These are phyloP conservation scores for Myiozetetes cayanensis DNA, from an alignment of 2,113 vertebrate genomes.

Conservation along the genomic window DNA sequence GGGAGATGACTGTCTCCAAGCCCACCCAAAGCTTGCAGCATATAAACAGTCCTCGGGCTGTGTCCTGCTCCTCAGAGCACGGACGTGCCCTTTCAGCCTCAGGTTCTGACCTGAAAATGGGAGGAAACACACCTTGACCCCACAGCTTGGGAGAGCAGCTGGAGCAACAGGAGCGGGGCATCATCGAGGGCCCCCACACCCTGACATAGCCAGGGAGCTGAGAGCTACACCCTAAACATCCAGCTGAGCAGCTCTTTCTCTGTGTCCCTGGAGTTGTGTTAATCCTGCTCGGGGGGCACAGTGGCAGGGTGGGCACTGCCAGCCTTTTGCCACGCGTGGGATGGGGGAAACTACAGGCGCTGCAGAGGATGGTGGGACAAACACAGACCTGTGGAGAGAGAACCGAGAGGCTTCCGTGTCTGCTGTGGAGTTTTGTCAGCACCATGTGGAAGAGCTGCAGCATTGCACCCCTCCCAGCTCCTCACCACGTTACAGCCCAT, in stretches of 20 bases:
- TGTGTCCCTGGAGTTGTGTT: not conserved
- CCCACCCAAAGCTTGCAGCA: not conserved
- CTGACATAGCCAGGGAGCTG: rapidly evolving
- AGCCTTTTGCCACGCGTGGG: rapidly evolving
- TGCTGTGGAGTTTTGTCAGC: slow-evolving; percentile 40
- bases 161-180: no score
- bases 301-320: not conserved
- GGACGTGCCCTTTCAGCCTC: not conserved
- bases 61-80: rapidly evolving
- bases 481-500: not conserved
- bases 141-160: not conserved
- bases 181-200: not conserved
- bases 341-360: not conserved
- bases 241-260: not conserved
- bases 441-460: slow-evolving; percentile 29
- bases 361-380: rapidly evolving
- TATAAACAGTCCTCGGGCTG: rapidly evolving
- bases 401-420: not conserved
- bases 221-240: not conserved
- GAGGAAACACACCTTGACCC: not conserved
- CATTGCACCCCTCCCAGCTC: not conserved
- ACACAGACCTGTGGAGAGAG: rapidly evolving
- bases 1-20: not conserved
- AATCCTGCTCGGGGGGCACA: not conserved
- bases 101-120: rapidly evolving